Evolutionary conservation across 2,888 invertebrate genomes (phyloP), one percentile per base, ranked within the genome.

Genomic region (Agrochola lota): DNA sequence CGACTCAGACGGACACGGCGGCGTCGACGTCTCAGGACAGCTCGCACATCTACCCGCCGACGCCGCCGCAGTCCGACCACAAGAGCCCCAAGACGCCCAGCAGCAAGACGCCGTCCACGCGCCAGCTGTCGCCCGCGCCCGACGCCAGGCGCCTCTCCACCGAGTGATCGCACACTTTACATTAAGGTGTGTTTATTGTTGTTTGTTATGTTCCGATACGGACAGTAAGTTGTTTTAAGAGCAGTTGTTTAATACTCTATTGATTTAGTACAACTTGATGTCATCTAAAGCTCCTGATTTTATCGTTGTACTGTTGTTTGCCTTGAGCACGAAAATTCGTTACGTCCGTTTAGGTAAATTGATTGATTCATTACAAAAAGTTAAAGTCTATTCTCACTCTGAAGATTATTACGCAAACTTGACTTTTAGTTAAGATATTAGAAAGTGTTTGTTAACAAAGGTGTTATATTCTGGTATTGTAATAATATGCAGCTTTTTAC

Each of bases 41-140:
- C 8, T 90, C 90, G 64, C 95, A 94, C 93, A 90, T 95, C 69
- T 96, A 91, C 94, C 96, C 96, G 49, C 96, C 95, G 62, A 96
- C 96, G 78, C 96, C 96, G 73, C 96, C 96, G 57, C 94, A 93
- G 76, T 96, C 96, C 40, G 95, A 95, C 91, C 95, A 96, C 87
- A 96, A 96, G 90, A 95, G 95, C 89, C 96, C 96, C n/a, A 92
- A 91, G 78, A 94, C 95, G 0, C 94, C 95, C 49, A 85, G 91
- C 85, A 91, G 93, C 2, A 94, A 94, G 79, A 96, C 96, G 0
- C 96, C 96, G 0, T 93, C 94, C 80, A 92, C 94, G 1, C 81
- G 94, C 74, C 92, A 90, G n/a, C 82, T 77, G 26, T 87, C 87
- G 15, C 87, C 90, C 9, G 79, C 85, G 76, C 88, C 91, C 6